Conservation (phyloP, 2,888 invertebrate species). For the Pteria penguin region DNA sequence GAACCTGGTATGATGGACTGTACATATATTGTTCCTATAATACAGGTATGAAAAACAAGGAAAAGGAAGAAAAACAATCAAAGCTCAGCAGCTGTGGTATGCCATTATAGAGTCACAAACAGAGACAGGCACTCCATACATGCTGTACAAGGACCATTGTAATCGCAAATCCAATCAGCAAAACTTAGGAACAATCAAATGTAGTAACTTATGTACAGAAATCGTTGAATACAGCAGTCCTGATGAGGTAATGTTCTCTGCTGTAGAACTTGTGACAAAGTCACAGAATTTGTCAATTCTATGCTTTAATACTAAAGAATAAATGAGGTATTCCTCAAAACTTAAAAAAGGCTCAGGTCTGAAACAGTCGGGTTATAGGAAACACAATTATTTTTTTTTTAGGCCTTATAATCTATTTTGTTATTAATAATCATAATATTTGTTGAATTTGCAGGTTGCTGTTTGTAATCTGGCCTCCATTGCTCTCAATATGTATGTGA, state of each 20-base stretch:
- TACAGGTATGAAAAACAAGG: slow-evolving; percentile 88
- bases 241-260: slow-evolving; percentile 86
- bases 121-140: slow-evolving; percentile 98
- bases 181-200: slow-evolving; percentile 98
- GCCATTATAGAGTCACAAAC: slow-evolving; percentile 96
- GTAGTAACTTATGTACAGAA: slow-evolving; percentile 98
- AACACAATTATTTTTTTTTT: too few relatives aligned
- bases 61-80: slow-evolving; percentile 81
- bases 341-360: too few relatives aligned
- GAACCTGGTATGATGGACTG: too few relatives aligned
- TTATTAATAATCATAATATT: too few relatives aligned
- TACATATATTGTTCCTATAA: too few relatives aligned
- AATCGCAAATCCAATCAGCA: slow-evolving; percentile 98
- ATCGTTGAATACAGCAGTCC: slow-evolving; percentile 95
- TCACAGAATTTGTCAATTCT: too few relatives aligned
- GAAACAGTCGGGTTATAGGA: too few relatives aligned
- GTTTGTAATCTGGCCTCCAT: slow-evolving; percentile 99
- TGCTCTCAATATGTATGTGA: slow-evolving; percentile 96
- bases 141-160: slow-evolving; percentile 91
- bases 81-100: slow-evolving; percentile 93
- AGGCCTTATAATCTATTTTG: too few relatives aligned
- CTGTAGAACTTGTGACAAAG: too few relatives aligned
- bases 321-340: too few relatives aligned
- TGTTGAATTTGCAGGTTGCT: slow-evolving; percentile 84
- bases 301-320: too few relatives aligned